Percentiles rank a stretch among this genome's conserved stretches.
These are phyloP conservation scores for Chelonia mydas DNA, from an alignment of 2,797 vertebrate genomes.

Conservation along the genomic window DNA sequence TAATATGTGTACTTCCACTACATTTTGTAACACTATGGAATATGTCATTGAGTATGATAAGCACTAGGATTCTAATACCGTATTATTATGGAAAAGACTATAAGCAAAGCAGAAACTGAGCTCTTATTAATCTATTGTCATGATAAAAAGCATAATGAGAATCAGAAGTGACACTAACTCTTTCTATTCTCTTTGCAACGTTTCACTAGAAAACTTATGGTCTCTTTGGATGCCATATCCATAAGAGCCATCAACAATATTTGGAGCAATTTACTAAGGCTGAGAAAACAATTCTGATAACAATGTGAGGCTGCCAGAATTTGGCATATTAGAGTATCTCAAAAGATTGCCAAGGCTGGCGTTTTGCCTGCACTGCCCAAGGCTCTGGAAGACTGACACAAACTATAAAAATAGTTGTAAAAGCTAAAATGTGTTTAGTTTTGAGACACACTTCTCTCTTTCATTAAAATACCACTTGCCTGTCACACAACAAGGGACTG, in stretches of 20 bases:
- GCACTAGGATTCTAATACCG: constrained; percentile 23
- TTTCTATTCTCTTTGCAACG: constrained; percentile 4
- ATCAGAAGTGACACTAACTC: constrained; percentile 60
- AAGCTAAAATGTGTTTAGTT: constrained; percentile 69
- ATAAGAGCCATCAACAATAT: constrained; percentile 45
- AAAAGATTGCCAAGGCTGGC: constrained; percentile 75
- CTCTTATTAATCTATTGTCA: constrained; percentile 51
- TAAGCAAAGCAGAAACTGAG: constrained; percentile 42
- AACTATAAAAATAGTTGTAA: constrained; percentile 76
- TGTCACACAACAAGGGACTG: background rate
- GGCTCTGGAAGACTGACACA: constrained; percentile 63
- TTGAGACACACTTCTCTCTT: constrained; percentile 47
- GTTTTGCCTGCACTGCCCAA: constrained; percentile 62
- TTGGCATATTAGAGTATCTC: constrained; percentile 70
- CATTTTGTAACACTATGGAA: constrained; percentile 30
- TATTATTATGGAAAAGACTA: constrained; percentile 51
- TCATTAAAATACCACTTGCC: constrained; percentile 20
- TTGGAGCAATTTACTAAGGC: constrained; percentile 61
- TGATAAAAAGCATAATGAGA: constrained; percentile 42
- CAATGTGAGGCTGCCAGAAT: constrained; percentile 72
- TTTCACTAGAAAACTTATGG: constrained; percentile 65
- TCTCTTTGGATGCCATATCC: constrained; percentile 39
- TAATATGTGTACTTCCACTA: background rate
- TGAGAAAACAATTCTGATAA: constrained; percentile 74
- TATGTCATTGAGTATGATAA: constrained; percentile 45